Evolutionary conservation across 2,113 vertebrate genomes (phyloP).

Genomic region (Nycticorax nycticorax): DNA sequence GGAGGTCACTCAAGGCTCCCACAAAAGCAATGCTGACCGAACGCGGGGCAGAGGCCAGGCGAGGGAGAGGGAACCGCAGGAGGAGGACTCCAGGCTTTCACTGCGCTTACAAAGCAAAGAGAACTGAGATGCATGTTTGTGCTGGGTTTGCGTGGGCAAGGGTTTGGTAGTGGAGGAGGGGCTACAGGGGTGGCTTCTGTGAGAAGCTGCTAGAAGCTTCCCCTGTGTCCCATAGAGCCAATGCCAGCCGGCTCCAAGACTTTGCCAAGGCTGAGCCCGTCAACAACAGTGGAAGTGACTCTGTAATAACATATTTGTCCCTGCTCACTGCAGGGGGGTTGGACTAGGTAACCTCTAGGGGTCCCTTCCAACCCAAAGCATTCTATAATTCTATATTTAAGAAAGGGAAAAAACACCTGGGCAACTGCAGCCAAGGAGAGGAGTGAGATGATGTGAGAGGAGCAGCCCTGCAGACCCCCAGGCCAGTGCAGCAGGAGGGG

Average conservation of each 20-base stretch:
- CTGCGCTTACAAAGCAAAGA: not conserved
- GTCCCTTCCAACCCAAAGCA: too few relatives aligned
- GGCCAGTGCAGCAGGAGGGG: too few relatives aligned
- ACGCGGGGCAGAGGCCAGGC: fast-evolving
- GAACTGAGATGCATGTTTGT: not conserved
- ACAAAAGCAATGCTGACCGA: not conserved
- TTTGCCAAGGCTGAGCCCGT: not conserved
- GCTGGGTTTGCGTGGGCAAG: not conserved
- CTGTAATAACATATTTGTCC: not conserved
- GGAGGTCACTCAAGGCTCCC: not conserved
- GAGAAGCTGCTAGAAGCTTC: not conserved
- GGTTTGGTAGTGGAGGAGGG: not conserved
- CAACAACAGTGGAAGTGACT: not conserved
- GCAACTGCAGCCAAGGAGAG: not conserved
- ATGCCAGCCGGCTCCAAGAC: not conserved
- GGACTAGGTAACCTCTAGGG: too few relatives aligned
- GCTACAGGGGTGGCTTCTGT: not conserved
- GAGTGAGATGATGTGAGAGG: too few relatives aligned
- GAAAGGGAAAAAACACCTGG: not conserved
- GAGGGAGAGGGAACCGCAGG: not conserved
- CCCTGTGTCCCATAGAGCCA: not conserved
- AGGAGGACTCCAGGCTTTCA: not conserved
- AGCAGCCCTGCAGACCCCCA: too few relatives aligned
- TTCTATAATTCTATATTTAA: not conserved
- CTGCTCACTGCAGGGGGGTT: too few relatives aligned